phyloP scores from a whole-genome alignment of 2,797 vertebrate genomes.

The Ctenopoma multispine region DNA sequence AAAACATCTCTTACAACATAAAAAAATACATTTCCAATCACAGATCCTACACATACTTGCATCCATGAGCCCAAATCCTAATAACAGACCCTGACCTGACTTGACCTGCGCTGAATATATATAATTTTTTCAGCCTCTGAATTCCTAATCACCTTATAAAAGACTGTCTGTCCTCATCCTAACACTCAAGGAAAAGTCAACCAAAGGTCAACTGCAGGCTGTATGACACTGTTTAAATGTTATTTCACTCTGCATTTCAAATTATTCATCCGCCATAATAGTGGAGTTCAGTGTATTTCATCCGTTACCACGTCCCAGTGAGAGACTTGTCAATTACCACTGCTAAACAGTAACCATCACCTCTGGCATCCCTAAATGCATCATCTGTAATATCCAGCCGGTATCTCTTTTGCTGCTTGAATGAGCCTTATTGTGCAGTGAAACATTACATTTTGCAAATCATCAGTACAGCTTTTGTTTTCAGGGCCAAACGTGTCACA shows the following conservation, averaged over 20 bases:
- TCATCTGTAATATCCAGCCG: neutral
- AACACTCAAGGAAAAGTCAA: conserved; percentile 59
- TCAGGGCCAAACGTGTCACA: conserved; percentile 18
- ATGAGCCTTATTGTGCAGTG: conserved; percentile 16
- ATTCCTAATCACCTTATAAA: neutral
- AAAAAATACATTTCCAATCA: conserved; percentile 3
- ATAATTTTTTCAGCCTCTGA: neutral
- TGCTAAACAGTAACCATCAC: neutral
- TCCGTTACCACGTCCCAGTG: neutral
- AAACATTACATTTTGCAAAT: neutral
- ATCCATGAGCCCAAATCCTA: neutral
- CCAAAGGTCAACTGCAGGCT: conserved; percentile 61
- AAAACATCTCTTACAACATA: neutral
- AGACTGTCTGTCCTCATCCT: neutral
- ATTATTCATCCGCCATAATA: neutral
- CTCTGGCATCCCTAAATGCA: neutral
- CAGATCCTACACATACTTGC: neutral
- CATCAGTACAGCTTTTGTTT: neutral
- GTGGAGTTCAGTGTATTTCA: neutral
- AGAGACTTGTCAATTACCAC: neutral
- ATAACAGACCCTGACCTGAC: neutral
- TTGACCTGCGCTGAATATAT: neutral
- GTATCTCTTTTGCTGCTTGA: conserved; percentile 19
- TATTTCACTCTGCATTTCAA: conserved; percentile 2
- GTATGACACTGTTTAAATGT: neutral